A percentile compares a stretch with the other conserved stretches of the same genome.
Evolutionary conservation across 2,797 vertebrate species (phyloP).

Genomic region (Centroberyx gerrardi): DNA sequence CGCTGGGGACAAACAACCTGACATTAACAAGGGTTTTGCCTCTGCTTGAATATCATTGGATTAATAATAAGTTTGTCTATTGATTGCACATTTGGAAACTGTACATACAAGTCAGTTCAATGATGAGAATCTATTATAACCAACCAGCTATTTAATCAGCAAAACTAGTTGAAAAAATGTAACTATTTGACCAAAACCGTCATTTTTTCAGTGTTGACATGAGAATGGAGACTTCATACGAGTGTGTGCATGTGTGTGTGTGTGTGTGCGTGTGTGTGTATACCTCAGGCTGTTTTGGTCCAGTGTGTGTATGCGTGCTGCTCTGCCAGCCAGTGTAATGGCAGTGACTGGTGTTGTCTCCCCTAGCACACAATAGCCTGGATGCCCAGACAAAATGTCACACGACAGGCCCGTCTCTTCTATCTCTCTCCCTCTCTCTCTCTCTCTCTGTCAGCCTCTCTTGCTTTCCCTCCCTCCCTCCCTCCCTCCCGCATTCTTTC

Average conservation of each 20-base stretch:
- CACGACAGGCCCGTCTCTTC: conserved; percentile 63
- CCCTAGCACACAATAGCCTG: conserved; percentile 59
- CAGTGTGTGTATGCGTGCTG: conserved; percentile 20
- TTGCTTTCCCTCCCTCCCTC: background rate
- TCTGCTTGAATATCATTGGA: conserved; percentile 9
- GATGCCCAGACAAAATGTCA: conserved; percentile 67
- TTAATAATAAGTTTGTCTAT: conserved; percentile 19
- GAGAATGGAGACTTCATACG: conserved; percentile 35
- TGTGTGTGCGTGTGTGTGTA: conserved; percentile 24
- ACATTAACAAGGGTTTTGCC: conserved; percentile 10
- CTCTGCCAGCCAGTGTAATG: conserved; percentile 51
- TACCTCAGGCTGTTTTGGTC: conserved; percentile 46
- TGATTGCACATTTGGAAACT: conserved; percentile 10
- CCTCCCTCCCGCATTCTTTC: conserved; percentile 10
- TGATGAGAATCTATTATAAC: conserved; percentile 9
- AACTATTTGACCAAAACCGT: conserved; percentile 36
- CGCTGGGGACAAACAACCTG: conserved; percentile 44
- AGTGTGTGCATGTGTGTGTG: conserved; percentile 17
- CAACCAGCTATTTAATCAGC: background rate
- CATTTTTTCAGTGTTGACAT: conserved; percentile 38
- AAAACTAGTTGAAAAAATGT: conserved; percentile 6
- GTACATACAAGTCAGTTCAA: background rate
- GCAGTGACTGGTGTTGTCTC: conserved; percentile 69
- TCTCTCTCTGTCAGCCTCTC: conserved; percentile 9
- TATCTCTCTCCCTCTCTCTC: conserved; percentile 25